Evolutionary conservation across 2,888 invertebrate genomes (phyloP), one percentile per base, ranked within the genome.

Genomic region (Abrostola triplasia): DNA sequence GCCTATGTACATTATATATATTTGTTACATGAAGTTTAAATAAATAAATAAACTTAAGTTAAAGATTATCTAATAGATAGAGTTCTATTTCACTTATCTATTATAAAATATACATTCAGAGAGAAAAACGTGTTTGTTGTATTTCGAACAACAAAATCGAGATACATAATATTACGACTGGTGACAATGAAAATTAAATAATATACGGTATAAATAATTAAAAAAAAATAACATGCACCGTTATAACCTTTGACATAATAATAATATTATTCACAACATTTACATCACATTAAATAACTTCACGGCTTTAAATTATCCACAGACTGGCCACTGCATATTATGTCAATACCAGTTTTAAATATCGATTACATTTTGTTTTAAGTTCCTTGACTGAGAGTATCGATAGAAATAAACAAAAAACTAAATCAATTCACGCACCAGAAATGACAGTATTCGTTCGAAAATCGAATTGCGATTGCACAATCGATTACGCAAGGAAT

Each of bases 401-500:
- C 35, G 0, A 13, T 36, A 49, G 38, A 11, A 36, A 64, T 42
- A 11, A 5, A 36, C n/a, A 37, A 59, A 55, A 38, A 13, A 52
- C 49, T 42, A 47, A 36, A 55, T 53, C 49, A 56, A 57, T 61
- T 58, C 57, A 67, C 62, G 65, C 55, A 44, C 10, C 66, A 70
- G 62, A 70, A 44, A 57, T 54, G 60, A 52, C 38, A 67, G 7
- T 48, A 56, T 24, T 58, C 13, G 42, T 41, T 49, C 36, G 36
- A 68, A 62, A 73, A 73, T 74, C 64, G 63, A 66, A 52, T 71
- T 49, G 37, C 51, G 12, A 24, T 80, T 74, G 66, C 52, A 11
- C 52, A 80, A 80, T 65, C 68, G 60, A 69, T 82, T 82, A 73
- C 62, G 58, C 59, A 70, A 78, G 37, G 35, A 47, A 70, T 67